phyloP scores from a whole-genome alignment of 2,888 invertebrate genomes.

The Lasioglossum morio region DNA sequence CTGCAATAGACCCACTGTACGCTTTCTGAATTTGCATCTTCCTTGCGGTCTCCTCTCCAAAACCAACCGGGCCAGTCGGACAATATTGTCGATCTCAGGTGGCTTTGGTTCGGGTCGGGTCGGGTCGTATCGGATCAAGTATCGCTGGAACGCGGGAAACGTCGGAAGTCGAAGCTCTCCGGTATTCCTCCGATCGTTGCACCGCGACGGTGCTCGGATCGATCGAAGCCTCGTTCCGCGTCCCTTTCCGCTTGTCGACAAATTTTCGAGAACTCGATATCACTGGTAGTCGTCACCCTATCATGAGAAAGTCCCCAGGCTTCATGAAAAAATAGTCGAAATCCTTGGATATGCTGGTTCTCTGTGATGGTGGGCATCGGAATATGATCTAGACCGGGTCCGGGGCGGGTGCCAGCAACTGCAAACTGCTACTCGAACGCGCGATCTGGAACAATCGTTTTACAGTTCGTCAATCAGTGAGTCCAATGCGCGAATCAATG shows the following conservation, averaged over 20 bases:
- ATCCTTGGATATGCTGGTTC: constrained; percentile 21
- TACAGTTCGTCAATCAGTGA: background rate
- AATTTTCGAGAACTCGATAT: background rate
- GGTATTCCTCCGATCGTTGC: constrained; percentile 1
- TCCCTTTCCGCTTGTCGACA: background rate
- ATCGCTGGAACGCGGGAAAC: background rate
- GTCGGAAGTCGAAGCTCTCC: background rate
- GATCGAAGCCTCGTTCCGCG: background rate
- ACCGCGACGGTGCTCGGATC: background rate
- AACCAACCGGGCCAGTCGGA: background rate
- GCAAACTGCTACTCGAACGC: constrained; percentile 83
- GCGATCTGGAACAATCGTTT: constrained; percentile 78
- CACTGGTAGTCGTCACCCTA: background rate
- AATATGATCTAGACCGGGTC: constrained; percentile 79
- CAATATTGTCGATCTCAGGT: background rate
- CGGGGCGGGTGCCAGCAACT: constrained; percentile 81
- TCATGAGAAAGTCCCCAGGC: background rate
- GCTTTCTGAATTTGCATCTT: background rate
- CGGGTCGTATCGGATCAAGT: background rate
- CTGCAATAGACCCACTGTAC: background rate
- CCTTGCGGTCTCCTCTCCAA: background rate
- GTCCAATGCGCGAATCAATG: no score
- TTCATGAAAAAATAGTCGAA: constrained; percentile 69
- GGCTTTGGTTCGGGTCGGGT: background rate
- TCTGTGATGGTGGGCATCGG: background rate